Percentiles rank a stretch among this genome's conserved stretches.
Conservation (phyloP, 2,113 vertebrate species). For the Arothron firmamentum region DNA sequence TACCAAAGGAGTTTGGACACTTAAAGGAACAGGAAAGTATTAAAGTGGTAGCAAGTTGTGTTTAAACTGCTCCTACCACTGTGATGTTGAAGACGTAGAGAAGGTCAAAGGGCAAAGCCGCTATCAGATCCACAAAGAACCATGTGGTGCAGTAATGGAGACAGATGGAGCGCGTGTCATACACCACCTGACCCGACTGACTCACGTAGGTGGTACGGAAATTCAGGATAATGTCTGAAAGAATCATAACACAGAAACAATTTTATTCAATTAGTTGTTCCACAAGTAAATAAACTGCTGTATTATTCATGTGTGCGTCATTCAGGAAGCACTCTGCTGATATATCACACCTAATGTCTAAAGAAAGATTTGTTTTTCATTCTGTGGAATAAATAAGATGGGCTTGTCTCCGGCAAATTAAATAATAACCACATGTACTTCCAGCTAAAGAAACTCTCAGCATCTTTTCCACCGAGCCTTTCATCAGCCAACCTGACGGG, state of each 20-base stretch:
- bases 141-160: conserved; percentile 87
- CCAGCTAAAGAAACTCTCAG: background rate
- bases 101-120: conserved; percentile 88
- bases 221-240: conserved; percentile 85
- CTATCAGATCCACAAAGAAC: conserved; percentile 89
- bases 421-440: background rate
- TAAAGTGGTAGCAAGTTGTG: background rate
- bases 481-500: too few species aligned
- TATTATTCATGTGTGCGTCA: background rate
- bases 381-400: too few species aligned
- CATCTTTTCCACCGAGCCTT: too few species aligned
- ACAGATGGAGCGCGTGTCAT: conserved; percentile 83
- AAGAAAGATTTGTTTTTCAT: too few species aligned
- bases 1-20: background rate
- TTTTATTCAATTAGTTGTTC: background rate
- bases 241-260: background rate
- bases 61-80: conserved; percentile 70
- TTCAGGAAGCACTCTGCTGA: background rate
- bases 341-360: too few species aligned
- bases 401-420: too few species aligned
- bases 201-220: conserved; percentile 86
- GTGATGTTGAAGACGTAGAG: conserved; percentile 88
- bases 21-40: background rate
- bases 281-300: background rate
- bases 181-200: conserved; percentile 87